Percentiles rank a stretch among this genome's conserved stretches.
These are phyloP conservation scores for Trichacis sp. DNA, from an alignment of 2,888 invertebrate species.

Conservation along the genomic window DNA sequence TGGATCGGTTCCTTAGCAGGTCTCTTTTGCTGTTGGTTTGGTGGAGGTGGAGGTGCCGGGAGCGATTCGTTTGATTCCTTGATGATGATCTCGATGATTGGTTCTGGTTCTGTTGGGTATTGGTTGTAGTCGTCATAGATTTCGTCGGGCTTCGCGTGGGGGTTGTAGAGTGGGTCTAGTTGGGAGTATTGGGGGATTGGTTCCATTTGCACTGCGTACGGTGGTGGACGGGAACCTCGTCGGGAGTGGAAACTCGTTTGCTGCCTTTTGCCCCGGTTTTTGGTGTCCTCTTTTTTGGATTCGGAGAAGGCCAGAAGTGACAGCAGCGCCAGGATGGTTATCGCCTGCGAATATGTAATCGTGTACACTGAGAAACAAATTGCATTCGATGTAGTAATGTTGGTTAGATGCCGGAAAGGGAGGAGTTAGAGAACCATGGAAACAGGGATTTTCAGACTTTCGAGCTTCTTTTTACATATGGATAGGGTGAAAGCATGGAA, in stretches of 20 bases:
- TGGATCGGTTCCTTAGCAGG: conserved; percentile 87
- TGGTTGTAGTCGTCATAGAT: conserved; percentile 58
- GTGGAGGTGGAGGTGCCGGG: conserved; percentile 71
- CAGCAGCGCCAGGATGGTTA: conserved; percentile 43
- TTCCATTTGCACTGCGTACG: conserved; percentile 85
- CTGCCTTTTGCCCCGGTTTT: conserved; percentile 59
- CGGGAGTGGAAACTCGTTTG: conserved; percentile 57
- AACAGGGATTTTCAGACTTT: no score
- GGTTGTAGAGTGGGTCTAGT: conserved; percentile 82
- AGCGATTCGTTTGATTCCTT: conserved; percentile 88
- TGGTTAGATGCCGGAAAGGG: no score
- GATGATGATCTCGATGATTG: conserved; percentile 92
- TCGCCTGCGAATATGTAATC: conserved; percentile 50
- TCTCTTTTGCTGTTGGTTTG: conserved; percentile 52
- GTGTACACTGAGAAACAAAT: no score
- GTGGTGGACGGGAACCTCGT: conserved; percentile 71
- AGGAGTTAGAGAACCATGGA: no score
- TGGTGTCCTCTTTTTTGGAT: conserved; percentile 53
- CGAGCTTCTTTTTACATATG: no score
- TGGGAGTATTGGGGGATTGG: conserved; percentile 84
- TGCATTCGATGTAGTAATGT: no score
- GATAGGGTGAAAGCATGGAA: no score
- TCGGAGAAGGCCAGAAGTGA: conserved; percentile 36
- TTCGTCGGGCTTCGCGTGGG: conserved; percentile 70
- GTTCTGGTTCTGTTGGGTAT: conserved; percentile 80